phyloP scores from a whole-genome alignment of 2,113 vertebrate species.

The Xenotilapia longispinis region DNA sequence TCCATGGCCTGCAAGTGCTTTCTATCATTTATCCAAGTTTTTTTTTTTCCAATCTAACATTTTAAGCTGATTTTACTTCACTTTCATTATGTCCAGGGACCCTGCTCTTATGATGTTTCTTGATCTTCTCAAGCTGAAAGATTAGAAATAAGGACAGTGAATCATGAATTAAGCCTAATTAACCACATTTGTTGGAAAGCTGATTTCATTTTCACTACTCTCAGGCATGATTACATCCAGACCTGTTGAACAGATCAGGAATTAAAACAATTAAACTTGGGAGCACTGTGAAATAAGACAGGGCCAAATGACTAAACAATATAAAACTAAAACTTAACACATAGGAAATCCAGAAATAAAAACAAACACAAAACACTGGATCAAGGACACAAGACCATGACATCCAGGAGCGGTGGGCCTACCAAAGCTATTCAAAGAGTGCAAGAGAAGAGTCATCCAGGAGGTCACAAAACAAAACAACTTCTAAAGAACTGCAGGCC shows the following conservation, averaged over 20 bases:
- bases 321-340: not conserved
- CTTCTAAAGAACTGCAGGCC: not conserved
- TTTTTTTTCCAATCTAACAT: not conserved
- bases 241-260: not conserved
- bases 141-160: not conserved
- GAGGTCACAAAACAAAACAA: not conserved
- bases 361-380: not conserved
- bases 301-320: not conserved
- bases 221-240: not conserved
- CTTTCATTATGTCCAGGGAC: not conserved
- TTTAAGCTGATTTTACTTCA: not conserved
- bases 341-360: not conserved
- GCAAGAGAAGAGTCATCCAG: not conserved
- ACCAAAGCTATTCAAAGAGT: not conserved
- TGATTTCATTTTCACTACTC: not conserved
- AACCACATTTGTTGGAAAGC: not conserved
- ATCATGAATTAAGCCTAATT: not conserved
- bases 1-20: not conserved
- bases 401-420: not conserved
- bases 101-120: not conserved
- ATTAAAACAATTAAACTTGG: not conserved
- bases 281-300: not conserved
- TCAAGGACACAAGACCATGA: not conserved
- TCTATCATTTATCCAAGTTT: not conserved
- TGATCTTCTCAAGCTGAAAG: not conserved